Percentiles rank a stretch among this genome's conserved stretches.
These are phyloP conservation scores for Paracanthobrama guichenoti DNA, from an alignment of 2,113 vertebrate species.

Conservation along the genomic window DNA sequence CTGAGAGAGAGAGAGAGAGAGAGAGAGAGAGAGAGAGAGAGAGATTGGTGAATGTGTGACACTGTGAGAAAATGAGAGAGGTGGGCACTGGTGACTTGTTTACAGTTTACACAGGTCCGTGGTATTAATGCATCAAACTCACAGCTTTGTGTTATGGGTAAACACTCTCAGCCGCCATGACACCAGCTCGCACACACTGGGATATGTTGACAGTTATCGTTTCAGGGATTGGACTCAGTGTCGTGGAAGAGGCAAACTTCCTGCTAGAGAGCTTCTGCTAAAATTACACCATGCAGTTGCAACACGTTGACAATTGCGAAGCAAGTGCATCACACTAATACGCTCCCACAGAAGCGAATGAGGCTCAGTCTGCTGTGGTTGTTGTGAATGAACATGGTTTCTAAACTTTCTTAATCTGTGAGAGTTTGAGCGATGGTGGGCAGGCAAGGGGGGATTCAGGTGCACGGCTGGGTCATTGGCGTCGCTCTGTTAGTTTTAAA, in stretches of 20 bases:
- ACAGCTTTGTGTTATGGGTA: conserved; percentile 51
- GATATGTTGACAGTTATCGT: conserved; percentile 47
- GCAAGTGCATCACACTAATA: not conserved
- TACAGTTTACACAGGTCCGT: conserved; percentile 53
- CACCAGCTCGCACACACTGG: conserved; percentile 43
- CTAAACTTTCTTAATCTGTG: conserved; percentile 34
- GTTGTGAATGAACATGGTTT: conserved; percentile 31
- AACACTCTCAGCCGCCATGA: conserved; percentile 48
- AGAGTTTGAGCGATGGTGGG: conserved; percentile 20
- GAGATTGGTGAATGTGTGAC: not conserved
- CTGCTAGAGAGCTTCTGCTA: conserved; percentile 15
- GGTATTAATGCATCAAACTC: conserved; percentile 54
- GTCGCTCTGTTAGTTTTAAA: conserved; percentile 53
- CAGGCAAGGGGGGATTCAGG: conserved; percentile 30
- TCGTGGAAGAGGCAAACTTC: conserved; percentile 34
- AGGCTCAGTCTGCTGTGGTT: not conserved
- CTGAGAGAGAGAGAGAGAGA: not conserved
- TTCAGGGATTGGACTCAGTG: conserved; percentile 33
- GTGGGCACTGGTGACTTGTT: conserved; percentile 49
- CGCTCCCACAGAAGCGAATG: not conserved
- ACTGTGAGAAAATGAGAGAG: conserved; percentile 38
- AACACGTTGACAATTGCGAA: not conserved
- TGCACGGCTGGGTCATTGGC: conserved; percentile 59
- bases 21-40: not conserved
- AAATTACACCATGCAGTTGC: conserved; percentile 20